Evolutionary conservation across 2,797 vertebrate species (phyloP), one percentile per base, ranked within the genome.

Genomic region (Falco biarmicus): DNA sequence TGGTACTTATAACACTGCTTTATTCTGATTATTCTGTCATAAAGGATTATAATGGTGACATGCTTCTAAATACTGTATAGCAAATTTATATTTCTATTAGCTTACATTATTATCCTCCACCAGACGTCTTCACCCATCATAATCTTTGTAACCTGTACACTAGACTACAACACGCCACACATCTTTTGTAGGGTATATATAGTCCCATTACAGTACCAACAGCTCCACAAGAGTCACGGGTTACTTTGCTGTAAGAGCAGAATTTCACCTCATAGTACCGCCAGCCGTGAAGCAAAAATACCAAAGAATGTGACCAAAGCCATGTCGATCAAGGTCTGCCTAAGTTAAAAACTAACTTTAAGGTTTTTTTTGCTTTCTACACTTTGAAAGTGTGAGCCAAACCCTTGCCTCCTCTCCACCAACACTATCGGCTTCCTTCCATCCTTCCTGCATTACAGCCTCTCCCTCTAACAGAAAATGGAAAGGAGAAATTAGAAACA

Each of bases 11-110:
- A 97, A 90, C 78, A 88, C 91, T 56, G 87, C 95, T 98, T 97
- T 97, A 98, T 97, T 97, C 97, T 97, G 97, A 98, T 98, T 96
- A 96, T 96, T 87, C 95, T 94, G 90, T 94, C 97, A 96, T 93
- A 95, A 97, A 97, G 85, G 95, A 96, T 96, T 96, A 75, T 74
- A 97, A 91, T 12, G 39, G 64, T 88, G 94, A 97, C 89, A 95
- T 93, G 76, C 94, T 97, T 97, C 96, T 96, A 97, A 98, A 97
- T 64, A 85, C 91, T 45, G 51, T 75, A 95, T 66, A 97, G 91
- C 57, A 78, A 95, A 96, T 93, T 95, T 86, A 77, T 93, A 90
- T 84, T 96, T 81, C 83, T 95, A 78, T 88, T 84, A 84, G 82
- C 97, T 95, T 91, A 93, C 86, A 68, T 54, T 71, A 74, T 77